Evolutionary conservation across 2,113 vertebrate genomes (phyloP), one percentile per base, ranked within the genome.

Genomic region (Delphinapterus leucas): DNA sequence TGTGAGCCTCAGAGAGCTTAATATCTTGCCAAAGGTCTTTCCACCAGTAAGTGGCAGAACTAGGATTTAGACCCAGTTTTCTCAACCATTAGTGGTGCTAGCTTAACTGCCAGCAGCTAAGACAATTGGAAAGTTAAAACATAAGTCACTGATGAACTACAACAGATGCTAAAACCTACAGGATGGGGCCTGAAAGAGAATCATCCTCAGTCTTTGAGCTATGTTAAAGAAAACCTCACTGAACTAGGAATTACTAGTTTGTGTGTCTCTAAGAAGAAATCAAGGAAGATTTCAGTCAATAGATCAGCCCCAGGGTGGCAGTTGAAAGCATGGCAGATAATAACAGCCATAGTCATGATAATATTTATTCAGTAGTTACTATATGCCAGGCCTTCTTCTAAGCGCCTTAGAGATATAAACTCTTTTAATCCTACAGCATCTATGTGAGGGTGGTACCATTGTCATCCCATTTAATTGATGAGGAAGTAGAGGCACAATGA

Each of bases 11-110:
- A 89, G 0, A 23, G 80, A 90, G 88, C 77, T 77, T 65, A 90
- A 89, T 70, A 73, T 79, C 55, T 97, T 92, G 53, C 47, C 55
- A 94, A 89, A 77, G 18, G 10, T 96, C 55, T 95, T 98, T 90
- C 83, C 55, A 49, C 9, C 41, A 88, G 11, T 67, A 87, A 91
- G 31, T 38, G 70, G 23, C 76, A 95, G 85, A 98, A 70, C 15
- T 44, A 71, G 18, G n/a, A 96, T 80, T 38, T 97, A 92, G 98
- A 88, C n/a, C 10, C 67, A 49, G n/a, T 61, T 3, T 14, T 79
- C 58, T 90, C 41, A 65, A 88, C 83, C 77, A 97, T 92, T 25
- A 0, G 0, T 12, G 60, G 1, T 8, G 8, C 12, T 18, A 93
- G 65, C 73, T 80, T 80, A 88, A 68, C 77, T 81, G 33, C 28